phyloP scores from a whole-genome alignment of 2,797 vertebrate species.

The Pseudochromis fuscus region DNA sequence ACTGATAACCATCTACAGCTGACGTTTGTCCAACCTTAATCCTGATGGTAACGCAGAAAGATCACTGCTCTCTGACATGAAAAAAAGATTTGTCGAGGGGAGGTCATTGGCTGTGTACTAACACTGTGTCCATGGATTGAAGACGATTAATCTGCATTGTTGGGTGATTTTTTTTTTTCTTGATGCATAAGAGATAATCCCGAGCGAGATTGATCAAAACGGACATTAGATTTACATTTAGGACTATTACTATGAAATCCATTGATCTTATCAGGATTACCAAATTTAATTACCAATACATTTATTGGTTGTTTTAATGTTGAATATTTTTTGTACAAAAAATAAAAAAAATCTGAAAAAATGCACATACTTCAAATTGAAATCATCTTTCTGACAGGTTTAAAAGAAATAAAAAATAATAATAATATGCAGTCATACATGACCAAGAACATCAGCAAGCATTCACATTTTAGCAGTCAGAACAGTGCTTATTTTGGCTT shows the following conservation, averaged over 20 bases:
- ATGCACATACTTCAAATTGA: no score
- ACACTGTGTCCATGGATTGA: conserved; percentile 30
- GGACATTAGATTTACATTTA: no score
- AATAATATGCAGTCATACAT: not conserved
- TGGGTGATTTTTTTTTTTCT: conserved; percentile 31
- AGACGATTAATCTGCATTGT: conserved; percentile 43
- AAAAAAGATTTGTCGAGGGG: conserved; percentile 24
- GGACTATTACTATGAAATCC: no score
- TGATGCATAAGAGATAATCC: conserved; percentile 45
- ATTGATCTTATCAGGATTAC: no score
- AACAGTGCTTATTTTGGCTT: not conserved
- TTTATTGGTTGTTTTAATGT: no score
- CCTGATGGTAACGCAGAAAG: conserved; percentile 7
- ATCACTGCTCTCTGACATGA: conserved; percentile 4
- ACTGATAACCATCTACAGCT: conserved; percentile 27
- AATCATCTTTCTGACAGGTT: no score
- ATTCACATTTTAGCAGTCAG: not conserved
- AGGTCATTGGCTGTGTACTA: conserved; percentile 32
- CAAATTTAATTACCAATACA: no score
- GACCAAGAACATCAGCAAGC: not conserved
- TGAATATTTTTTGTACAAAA: no score
- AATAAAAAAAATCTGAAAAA: no score
- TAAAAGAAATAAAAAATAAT: conserved; percentile 4
- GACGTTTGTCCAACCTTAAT: conserved; percentile 25
- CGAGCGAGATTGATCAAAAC: no score